Evolutionary conservation across 1,140 invertebrate genomes (phyloP), one percentile per base, ranked within the genome.

Genomic region (Atta colombica): DNA sequence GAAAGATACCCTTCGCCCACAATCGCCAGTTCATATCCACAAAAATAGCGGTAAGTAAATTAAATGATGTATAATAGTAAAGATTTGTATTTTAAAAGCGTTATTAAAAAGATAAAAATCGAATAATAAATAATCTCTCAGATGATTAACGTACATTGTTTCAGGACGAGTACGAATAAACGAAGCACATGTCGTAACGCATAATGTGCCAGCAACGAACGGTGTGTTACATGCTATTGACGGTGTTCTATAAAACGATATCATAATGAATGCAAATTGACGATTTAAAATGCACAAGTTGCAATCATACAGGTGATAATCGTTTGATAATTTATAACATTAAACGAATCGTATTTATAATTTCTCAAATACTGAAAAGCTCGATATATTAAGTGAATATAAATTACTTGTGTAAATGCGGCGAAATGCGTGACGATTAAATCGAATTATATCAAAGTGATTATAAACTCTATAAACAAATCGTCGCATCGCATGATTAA

Each of bases 151-250:
- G 8, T 31, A 10, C 55, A 60, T 82, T 77, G 12, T 87, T 96
- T 91, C 96, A 98, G 97, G 98, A 89, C 97, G 97, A 94, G 97
- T 98, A 85, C 97, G 98, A 93, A 97, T 98, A 61, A 98, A 98
- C 92, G 97, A 97, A 88, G 96, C 97, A 61, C 96, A 97, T 90
- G 96, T 98, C 85, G 95, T 97, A 66, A 97, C 97, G 8, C 97
- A 97, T 92, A 98, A 98, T 93, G 97, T 98, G 88, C 98, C 98
- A 89, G 97, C 98, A 49, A 98, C 98, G 68, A 98, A 98, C 95
- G 98, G 98, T 86, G 98, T 98, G 53, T 97, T 98, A 77, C 98
- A 99, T 93, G 98, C 98, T 25, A 96, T 99, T 71, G 98, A 98
- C 92, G 96, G 96, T 61, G 95, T 98, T 7, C 94, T 98, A 71